phyloP scores from a whole-genome alignment of 1,140 invertebrate genomes.

The Maniola jurtina region DNA sequence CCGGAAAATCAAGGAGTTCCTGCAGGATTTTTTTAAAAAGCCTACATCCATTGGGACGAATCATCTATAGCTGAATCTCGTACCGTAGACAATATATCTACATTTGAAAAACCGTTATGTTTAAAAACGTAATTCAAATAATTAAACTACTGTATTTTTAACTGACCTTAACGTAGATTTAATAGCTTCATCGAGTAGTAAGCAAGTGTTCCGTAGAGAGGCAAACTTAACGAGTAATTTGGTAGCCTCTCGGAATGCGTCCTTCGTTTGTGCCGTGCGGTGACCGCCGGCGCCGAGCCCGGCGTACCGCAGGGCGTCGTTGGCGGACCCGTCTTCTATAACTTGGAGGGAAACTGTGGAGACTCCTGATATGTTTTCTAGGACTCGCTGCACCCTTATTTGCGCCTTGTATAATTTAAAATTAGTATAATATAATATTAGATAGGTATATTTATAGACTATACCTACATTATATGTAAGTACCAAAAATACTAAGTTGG shows the following conservation, averaged over 20 bases:
- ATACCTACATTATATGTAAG: too few relatives aligned
- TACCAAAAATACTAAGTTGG: too few relatives aligned
- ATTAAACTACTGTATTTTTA: too few relatives aligned
- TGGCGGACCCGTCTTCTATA: slow-evolving; percentile 47
- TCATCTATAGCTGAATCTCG: too few relatives aligned
- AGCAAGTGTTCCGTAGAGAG: slow-evolving; percentile 64
- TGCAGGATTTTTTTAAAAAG: too few relatives aligned
- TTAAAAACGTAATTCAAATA: too few relatives aligned
- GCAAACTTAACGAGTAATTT: slow-evolving; percentile 65
- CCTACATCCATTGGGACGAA: too few relatives aligned
- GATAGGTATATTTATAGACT: too few relatives aligned
- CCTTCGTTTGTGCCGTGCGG: slow-evolving; percentile 63
- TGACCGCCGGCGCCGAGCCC: slow-evolving; percentile 68
- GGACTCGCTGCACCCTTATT: slow-evolving; percentile 56
- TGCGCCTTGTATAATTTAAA: slow-evolving; percentile 50
- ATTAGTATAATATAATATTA: too few relatives aligned
- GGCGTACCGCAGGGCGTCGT: slow-evolving; percentile 53
- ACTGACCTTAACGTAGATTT: slow-evolving; percentile 60
- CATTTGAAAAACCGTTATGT: too few relatives aligned
- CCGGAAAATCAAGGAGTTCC: too few relatives aligned
- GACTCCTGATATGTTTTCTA: slow-evolving; percentile 69
- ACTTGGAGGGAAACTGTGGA: slow-evolving; percentile 54
- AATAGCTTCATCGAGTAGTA: slow-evolving; percentile 56
- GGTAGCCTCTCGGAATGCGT: slow-evolving; percentile 60
- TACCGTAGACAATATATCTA: too few relatives aligned